Base-by-base conservation (phyloP, 2,888 invertebrate species). In the Saturnia pavonia region DNA sequence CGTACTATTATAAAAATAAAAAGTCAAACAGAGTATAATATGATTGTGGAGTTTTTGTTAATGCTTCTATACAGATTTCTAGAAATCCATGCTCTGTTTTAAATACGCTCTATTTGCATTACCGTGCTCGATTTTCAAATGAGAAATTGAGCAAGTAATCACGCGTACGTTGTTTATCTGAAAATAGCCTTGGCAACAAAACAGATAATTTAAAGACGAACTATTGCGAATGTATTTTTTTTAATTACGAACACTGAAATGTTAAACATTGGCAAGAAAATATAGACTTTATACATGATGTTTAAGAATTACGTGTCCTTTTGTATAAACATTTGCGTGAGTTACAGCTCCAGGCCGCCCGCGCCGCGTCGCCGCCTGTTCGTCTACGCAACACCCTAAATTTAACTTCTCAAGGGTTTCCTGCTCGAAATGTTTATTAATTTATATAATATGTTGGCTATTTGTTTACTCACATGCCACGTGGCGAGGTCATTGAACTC, bases 391-490 rank as follows among this genome's bases (percentile, higher is more conserved):
- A 79, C 84, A 82, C 79, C 87, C 89, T 89, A 91, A 91, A 91
- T 91, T 88, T 92, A 92, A 84, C 88, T 83, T 83, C 88, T 87
- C 86, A 89, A 92, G 92, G 89, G 91, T 89, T 92, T 91, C 89
- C 91, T 91, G 87, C 85, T 83, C 79, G 82, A 85, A 86, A 88
- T 87, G 88, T 89, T 91, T 92, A 90, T 89, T 88, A 89, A 91
- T 90, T 91, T 90, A 85, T 88, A 87, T 87, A 86, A 27, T 86
- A 86, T 87, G 80, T 86, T 86, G 85, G 85, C 85, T 81, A 84
- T 89, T 91, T 91, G 91, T 91, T 92, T 90, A 91, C 88, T 78
- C 79, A 81, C 76, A 74, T 77, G 82, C 88, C 92, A 92, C 91
- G 91, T 91, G 91, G 85, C 82, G 73, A 75, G 89, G 85, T 75